Conservation (phyloP, 2,888 invertebrate genomes). For the Conops quadrifasciatus region DNA sequence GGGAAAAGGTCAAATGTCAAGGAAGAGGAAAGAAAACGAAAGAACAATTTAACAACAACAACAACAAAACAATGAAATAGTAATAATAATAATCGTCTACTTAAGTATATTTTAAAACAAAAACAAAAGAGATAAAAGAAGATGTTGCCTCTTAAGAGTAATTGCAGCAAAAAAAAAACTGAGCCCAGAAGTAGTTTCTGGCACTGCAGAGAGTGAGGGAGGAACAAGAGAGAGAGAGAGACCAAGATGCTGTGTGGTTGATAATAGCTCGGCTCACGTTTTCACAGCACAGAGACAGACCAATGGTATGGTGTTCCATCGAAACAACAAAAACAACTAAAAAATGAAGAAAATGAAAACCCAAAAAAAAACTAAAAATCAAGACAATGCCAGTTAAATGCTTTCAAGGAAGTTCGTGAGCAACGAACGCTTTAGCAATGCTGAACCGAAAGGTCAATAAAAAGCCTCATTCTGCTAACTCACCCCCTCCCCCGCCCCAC, state of each 20-base stretch:
- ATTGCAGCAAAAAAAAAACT: not conserved
- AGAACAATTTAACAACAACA: not conserved
- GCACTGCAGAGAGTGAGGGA: not conserved
- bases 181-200: not conserved
- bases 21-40: too few species aligned
- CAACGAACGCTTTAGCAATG: not conserved
- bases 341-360: too few species aligned
- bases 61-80: not conserved
- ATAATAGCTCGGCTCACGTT: not conserved
- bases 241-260: not conserved
- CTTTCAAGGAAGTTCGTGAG: too few species aligned
- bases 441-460: constrained; percentile 9
- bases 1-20: not conserved
- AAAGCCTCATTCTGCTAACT: not conserved
- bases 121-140: not conserved
- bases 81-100: not conserved
- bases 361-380: too few species aligned
- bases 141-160: not conserved
- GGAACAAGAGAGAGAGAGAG: not conserved
- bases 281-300: not conserved
- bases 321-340: not conserved
- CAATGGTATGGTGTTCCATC: not conserved
- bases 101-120: not conserved
- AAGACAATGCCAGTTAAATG: too few species aligned
- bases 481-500: too few species aligned